Evolutionary conservation across 1,140 invertebrate genomes (phyloP).

Genomic region (Amphibalanus amphitrite): DNA sequence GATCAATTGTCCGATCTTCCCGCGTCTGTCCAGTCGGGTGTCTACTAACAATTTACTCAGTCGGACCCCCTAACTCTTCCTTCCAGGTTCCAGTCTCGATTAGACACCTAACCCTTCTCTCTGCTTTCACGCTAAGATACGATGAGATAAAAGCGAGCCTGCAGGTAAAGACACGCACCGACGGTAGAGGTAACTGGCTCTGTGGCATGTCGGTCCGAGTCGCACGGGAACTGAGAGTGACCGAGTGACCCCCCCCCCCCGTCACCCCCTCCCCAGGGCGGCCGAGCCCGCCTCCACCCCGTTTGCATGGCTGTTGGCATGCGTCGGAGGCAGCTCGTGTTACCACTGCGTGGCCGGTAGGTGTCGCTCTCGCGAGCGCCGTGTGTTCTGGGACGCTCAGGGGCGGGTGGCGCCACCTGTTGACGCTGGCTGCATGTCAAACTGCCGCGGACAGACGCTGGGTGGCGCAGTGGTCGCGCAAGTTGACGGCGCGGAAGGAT

Average conservation of each 20-base stretch:
- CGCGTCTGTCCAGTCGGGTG: neutral
- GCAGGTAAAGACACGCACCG: conserved; percentile 8
- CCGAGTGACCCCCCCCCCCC: too few relatives aligned
- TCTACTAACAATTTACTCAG: neutral
- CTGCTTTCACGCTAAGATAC: conserved; percentile 1
- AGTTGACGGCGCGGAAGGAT: too few relatives aligned
- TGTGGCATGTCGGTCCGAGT: neutral
- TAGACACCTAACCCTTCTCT: neutral
- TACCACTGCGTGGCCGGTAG: neutral
- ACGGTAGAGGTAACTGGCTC: neutral
- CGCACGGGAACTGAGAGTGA: neutral
- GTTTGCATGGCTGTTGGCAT: neutral
- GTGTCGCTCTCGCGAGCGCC: too few relatives aligned
- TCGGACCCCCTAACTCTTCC: neutral
- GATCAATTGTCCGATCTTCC: neutral
- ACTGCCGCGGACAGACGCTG: too few relatives aligned
- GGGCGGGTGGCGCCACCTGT: too few relatives aligned
- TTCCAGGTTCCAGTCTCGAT: neutral
- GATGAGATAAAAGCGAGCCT: conserved; percentile 4
- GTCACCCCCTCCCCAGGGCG: neutral
- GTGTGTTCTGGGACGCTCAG: too few relatives aligned
- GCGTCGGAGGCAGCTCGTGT: neutral
- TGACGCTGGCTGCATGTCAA: too few relatives aligned
- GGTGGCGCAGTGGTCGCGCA: too few relatives aligned
- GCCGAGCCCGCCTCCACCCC: too few relatives aligned